Evolutionary conservation across 2,113 vertebrate genomes (phyloP), one percentile per base, ranked within the genome.

Genomic region (Oxyura jamaicensis): DNA sequence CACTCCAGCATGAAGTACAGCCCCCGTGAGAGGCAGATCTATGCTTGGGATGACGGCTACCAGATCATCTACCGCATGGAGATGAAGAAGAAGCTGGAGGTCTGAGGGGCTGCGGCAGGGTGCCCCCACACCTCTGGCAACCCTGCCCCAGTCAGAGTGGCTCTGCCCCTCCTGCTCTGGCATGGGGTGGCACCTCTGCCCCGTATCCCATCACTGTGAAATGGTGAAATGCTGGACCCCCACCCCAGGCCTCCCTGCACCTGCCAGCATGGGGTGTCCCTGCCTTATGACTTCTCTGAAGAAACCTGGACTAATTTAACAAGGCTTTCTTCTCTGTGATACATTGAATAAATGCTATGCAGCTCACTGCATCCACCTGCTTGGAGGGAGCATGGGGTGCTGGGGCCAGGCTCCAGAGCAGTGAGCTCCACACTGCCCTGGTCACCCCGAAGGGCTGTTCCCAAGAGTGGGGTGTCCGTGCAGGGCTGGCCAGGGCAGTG

Each of bases 1-100:
- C 99, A 99, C 48, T 97, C 99, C 86, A 99, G 99, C 89, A 98
- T 99, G 94, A 99, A 99, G 95, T 99, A 99, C 95, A 99, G 98
- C 94, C 98, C 99, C 5, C 98, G 90, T 1, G 99, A 99, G 97
- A 98, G 97, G 83, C 99, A 99, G 97, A 96, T 99, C 60, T 99
- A 99, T 2, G 99, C 98, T 83, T 99, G 99, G 99, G 99, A 99
- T 4, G 99, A 99, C 0, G 99, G 99, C 39, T 99, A 99, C 95
- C 99, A 99, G 96, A 99, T 99, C 86, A 98, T 99, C 72, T 99
- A 99, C 96, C 99, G 98, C 85, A 97, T 99, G 95, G 98, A 97
- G 81, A 98, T 99, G 98, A 99, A 98, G 96, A 98, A 97, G 97
- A 99, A 99, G 95, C 87, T 96, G 75, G 97, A 98, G 90, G 86